Evolutionary conservation across 2,888 invertebrate species (phyloP).

Genomic region (Apotomis capreana): DNA sequence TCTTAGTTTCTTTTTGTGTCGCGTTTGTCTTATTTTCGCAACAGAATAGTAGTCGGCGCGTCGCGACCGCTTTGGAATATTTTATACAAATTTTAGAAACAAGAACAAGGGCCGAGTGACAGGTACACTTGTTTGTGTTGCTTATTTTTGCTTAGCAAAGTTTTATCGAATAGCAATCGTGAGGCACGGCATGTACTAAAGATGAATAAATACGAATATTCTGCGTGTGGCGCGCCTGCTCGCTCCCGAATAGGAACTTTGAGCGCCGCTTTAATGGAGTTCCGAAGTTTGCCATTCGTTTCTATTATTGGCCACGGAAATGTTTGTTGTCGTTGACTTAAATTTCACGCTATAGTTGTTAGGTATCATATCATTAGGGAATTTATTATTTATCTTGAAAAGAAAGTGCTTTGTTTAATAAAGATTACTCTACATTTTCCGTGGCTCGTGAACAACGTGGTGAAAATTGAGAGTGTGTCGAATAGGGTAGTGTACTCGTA

Average conservation of each 20-base stretch:
- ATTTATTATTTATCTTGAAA: slow-evolving; percentile 13
- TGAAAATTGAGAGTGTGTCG: no score
- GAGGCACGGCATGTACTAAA: slow-evolving; percentile 70
- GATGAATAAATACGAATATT: slow-evolving; percentile 80
- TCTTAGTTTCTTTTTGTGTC: slow-evolving; percentile 58
- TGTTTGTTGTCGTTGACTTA: slow-evolving; percentile 77
- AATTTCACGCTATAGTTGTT: slow-evolving; percentile 73
- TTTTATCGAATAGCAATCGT: slow-evolving; percentile 78
- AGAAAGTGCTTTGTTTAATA: background rate
- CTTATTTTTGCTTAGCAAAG: slow-evolving; percentile 77
- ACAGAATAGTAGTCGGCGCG: slow-evolving; percentile 64
- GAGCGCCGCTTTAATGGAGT: slow-evolving; percentile 75
- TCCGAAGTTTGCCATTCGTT: slow-evolving; percentile 76
- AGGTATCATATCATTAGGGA: slow-evolving; percentile 67
- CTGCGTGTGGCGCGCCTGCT: slow-evolving; percentile 68
- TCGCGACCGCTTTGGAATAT: slow-evolving; percentile 75
- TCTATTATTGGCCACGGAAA: slow-evolving; percentile 72
- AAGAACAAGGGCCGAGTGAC: slow-evolving; percentile 80
- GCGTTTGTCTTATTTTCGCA: slow-evolving; percentile 64
- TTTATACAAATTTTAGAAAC: slow-evolving; percentile 83
- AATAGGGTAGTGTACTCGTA: no score
- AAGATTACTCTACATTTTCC: no score
- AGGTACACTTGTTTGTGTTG: slow-evolving; percentile 80
- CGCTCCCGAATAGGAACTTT: slow-evolving; percentile 73
- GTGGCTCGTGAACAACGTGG: no score